Conservation (phyloP, 2,888 invertebrate genomes). For the Apotomis turbidana region DNA sequence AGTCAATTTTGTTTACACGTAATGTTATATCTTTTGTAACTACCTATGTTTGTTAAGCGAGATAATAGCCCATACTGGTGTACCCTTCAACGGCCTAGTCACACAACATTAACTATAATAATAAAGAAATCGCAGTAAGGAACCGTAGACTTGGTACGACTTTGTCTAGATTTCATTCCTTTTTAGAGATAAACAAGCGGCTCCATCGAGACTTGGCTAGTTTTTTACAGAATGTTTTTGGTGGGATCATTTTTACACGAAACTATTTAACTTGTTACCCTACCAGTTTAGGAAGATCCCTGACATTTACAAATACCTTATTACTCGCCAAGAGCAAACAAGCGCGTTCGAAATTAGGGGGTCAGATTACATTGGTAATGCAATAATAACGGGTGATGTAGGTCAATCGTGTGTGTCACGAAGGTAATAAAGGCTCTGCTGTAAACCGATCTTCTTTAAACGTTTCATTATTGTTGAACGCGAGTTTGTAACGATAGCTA, state of each 20-base stretch:
- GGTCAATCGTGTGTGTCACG: slow-evolving; percentile 73
- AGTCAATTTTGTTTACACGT: too few relatives aligned
- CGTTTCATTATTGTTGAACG: slow-evolving; percentile 62
- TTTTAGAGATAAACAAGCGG: too few relatives aligned
- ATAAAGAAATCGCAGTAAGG: too few relatives aligned
- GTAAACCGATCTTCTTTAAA: slow-evolving; percentile 73
- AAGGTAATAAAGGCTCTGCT: slow-evolving; percentile 62
- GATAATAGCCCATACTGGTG: too few relatives aligned
- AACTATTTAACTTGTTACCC: slow-evolving; percentile 32
- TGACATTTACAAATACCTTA: slow-evolving; percentile 32
- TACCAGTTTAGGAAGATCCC: slow-evolving; percentile 29
- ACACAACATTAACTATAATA: too few relatives aligned
- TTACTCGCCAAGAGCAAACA: slow-evolving; percentile 25
- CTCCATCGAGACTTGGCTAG: too few relatives aligned
- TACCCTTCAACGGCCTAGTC: too few relatives aligned
- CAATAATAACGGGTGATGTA: slow-evolving; percentile 65
- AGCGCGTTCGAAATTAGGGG: slow-evolving; percentile 47
- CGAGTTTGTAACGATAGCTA: slow-evolving; percentile 56
- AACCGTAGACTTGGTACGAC: too few relatives aligned
- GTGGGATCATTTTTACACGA: slow-evolving; percentile 28
- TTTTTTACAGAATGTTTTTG: too few relatives aligned
- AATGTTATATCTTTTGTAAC: too few relatives aligned
- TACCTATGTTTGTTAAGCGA: too few relatives aligned
- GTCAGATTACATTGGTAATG: slow-evolving; percentile 54
- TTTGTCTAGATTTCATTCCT: too few relatives aligned